These are phyloP conservation scores for Halocynthia roretzi DNA, from an alignment of 23 tunicate species.

Conservation along the genomic window DNA sequence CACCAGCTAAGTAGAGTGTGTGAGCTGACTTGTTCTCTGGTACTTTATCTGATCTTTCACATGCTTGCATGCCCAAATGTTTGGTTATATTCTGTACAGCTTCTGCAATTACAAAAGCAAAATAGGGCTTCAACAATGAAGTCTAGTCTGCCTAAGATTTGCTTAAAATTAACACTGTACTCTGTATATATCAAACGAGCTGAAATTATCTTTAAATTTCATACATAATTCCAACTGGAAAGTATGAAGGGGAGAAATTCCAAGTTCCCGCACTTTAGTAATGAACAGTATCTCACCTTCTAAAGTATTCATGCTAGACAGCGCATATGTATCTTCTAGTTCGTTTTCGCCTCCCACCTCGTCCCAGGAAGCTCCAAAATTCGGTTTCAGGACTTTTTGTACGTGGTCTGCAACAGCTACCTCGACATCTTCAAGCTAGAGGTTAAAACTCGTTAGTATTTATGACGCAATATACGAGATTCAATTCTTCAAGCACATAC, in stretches of 20 bases:
- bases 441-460: too few species aligned
- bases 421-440: slow-evolving; percentile 80
- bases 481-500: slow-evolving; percentile 15
- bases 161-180: too few species aligned
- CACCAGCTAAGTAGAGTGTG: slow-evolving; percentile 74
- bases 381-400: slow-evolving; percentile 79
- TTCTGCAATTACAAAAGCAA: slow-evolving; percentile 22
- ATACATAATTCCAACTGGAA: too few species aligned
- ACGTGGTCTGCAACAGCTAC: slow-evolving; percentile 93
- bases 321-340: slow-evolving; percentile 89
- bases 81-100: slow-evolving; percentile 81
- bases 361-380: slow-evolving; percentile 94
- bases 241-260: too few species aligned
- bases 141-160: too few species aligned
- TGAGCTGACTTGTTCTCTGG: slow-evolving; percentile 86
- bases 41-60: slow-evolving; percentile 93
- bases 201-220: too few species aligned
- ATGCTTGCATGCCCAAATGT: slow-evolving; percentile 96
- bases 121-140: too few species aligned
- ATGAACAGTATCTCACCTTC: slow-evolving; percentile 32
- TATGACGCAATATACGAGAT: background rate
- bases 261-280: too few species aligned
- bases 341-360: slow-evolving; percentile 85
- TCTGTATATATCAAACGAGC: too few species aligned
- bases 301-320: slow-evolving; percentile 56